Percentiles rank a stretch among this genome's conserved stretches.
Conservation (phyloP, 2,888 invertebrate genomes). For the Xestia c-nigrum region DNA sequence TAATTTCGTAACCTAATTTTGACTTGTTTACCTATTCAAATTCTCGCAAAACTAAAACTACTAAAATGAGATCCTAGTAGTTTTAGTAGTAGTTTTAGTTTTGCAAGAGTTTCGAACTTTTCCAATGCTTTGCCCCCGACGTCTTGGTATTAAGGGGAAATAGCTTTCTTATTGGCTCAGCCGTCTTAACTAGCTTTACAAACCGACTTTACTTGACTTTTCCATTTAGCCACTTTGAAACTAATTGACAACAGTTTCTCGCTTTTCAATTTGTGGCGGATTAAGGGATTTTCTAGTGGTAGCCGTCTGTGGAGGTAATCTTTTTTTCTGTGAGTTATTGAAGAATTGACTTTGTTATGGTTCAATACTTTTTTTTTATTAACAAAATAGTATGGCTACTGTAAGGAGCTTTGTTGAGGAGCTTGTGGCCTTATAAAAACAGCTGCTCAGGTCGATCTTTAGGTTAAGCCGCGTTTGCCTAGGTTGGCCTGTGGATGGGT, state of each 20-base stretch:
- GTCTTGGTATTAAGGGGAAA: conserved; percentile 56
- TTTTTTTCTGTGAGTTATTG: neutral
- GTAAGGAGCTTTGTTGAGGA: no score
- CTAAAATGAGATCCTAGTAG: no score
- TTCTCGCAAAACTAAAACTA: neutral
- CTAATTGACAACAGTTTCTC: conserved; percentile 37
- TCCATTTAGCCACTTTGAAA: conserved; percentile 50
- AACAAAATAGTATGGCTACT: neutral
- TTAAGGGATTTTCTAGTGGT: conserved; percentile 20
- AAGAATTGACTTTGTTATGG: neutral
- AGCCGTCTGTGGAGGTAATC: neutral
- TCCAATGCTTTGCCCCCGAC: conserved; percentile 36
- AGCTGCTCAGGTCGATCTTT: no score
- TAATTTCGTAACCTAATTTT: neutral
- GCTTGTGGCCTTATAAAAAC: no score
- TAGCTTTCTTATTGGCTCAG: conserved; percentile 63
- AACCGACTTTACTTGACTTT: conserved; percentile 54
- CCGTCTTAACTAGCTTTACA: conserved; percentile 49
- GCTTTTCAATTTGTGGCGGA: conserved; percentile 22
- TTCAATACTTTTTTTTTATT: no score
- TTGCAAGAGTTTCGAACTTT: conserved; percentile 5
- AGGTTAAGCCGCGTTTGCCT: no score
- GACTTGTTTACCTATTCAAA: neutral
- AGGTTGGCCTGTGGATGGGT: no score
- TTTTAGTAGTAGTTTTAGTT: no score